Percentiles rank a stretch among this genome's conserved stretches.
Evolutionary conservation across 2,113 vertebrate species (phyloP).

Genomic region (Anser brachyrhynchus): DNA sequence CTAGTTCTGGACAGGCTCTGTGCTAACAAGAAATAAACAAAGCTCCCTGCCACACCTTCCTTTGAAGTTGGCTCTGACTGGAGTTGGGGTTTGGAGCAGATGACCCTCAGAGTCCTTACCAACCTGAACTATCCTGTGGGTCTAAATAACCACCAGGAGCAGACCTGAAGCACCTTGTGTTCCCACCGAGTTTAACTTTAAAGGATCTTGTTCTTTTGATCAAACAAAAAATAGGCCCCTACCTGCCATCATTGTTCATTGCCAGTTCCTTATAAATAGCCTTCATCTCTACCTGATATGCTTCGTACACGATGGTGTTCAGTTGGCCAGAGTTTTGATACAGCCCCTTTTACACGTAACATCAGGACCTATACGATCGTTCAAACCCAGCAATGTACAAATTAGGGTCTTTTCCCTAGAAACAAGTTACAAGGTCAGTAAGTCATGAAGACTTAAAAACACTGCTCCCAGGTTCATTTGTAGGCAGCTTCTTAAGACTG

Average conservation of each 20-base stretch:
- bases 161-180: not conserved
- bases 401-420: not conserved
- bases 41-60: not conserved
- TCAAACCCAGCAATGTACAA: not conserved
- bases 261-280: not conserved
- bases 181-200: not conserved
- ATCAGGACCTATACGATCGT: not conserved
- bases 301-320: not conserved
- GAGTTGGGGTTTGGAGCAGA: not conserved
- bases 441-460: not conserved
- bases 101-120: not conserved
- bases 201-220: not conserved
- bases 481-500: not conserved
- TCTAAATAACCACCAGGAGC: not conserved
- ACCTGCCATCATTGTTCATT: not conserved
- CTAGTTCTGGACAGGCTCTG: not conserved
- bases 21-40: not conserved
- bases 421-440: not conserved
- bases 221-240: not conserved
- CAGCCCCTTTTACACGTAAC: not conserved
- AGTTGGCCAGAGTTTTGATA: not conserved
- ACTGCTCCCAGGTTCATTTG: not conserved
- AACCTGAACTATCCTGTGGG: not conserved
- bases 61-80: not conserved
- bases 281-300: not conserved